phyloP scores from a whole-genome alignment of 2,888 invertebrate genomes.

The Sesamia inferens region DNA sequence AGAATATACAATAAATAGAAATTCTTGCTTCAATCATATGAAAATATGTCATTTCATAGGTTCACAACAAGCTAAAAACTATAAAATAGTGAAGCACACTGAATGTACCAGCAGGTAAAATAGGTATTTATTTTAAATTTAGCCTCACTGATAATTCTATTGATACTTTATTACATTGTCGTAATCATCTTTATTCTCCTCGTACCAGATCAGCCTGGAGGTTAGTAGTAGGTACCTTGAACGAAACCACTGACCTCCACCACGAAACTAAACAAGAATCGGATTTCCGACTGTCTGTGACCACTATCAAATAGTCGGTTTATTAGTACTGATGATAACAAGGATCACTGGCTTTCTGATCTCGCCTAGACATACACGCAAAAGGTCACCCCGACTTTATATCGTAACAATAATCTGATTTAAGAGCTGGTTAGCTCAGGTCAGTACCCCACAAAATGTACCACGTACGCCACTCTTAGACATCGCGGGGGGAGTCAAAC shows the following conservation, averaged over 20 bases:
- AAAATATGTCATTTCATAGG: neutral
- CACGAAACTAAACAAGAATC: conserved; percentile 36
- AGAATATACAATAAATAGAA: neutral
- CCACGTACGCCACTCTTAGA: too few relatives aligned
- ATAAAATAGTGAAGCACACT: too few relatives aligned
- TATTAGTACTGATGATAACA: conserved; percentile 50
- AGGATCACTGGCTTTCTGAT: conserved; percentile 37
- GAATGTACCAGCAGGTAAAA: neutral
- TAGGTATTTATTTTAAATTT: neutral
- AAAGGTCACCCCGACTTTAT: conserved; percentile 43
- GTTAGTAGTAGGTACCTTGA: conserved; percentile 31
- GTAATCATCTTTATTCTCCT: neutral
- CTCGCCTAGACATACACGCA: conserved; percentile 53
- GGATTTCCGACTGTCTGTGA: conserved; percentile 52
- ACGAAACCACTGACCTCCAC: conserved; percentile 36
- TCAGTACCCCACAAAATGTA: conserved; percentile 11
- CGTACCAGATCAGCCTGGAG: conserved; percentile 14
- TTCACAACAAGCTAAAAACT: neutral
- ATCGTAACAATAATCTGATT: conserved; percentile 17
- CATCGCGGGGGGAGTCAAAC: too few relatives aligned
- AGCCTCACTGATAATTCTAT: neutral
- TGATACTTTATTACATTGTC: neutral
- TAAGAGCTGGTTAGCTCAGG: conserved; percentile 3
- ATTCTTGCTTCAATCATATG: neutral
- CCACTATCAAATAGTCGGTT: conserved; percentile 31